A percentile compares a stretch with the other conserved stretches of the same genome.
Conservation (phyloP, 2,113 vertebrate species). For the Pterocles gutturalis region DNA sequence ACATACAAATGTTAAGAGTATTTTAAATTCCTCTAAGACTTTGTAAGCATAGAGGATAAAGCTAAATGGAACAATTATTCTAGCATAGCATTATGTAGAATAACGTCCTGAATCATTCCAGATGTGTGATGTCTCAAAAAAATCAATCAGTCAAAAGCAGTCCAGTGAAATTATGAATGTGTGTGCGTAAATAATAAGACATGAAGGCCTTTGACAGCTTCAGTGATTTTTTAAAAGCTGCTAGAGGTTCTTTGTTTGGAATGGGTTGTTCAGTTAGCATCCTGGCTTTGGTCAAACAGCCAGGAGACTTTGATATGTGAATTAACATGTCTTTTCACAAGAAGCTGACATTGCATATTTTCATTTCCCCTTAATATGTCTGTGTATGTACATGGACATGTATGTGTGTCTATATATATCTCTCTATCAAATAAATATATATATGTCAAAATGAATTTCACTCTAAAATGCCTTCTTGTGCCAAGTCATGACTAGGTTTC, state of each 20-base stretch:
- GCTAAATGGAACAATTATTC: neutral
- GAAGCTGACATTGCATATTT: neutral
- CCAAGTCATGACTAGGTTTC: fast-evolving
- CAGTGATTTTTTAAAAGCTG: neutral
- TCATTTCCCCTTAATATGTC: neutral
- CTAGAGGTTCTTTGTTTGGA: neutral
- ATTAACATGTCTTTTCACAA: neutral
- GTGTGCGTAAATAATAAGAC: neutral
- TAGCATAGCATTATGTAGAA: neutral
- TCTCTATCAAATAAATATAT: neutral
- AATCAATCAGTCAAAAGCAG: neutral
- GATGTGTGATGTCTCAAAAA: neutral
- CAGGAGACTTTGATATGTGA: neutral
- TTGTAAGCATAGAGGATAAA: neutral
- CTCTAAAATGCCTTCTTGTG: neutral
- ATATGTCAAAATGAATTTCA: neutral
- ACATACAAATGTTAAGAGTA: neutral
- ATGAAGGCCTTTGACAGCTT: neutral
- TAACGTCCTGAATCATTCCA: conserved; percentile 21
- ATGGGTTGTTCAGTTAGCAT: neutral
- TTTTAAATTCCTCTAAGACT: neutral
- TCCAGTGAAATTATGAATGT: neutral
- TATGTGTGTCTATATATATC: neutral
- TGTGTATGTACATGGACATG: neutral
- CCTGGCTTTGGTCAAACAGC: neutral